A percentile compares a stretch with the other conserved stretches of the same genome.
Evolutionary conservation across 2,113 vertebrate genomes (phyloP).

Genomic region (Chaenocephalus aceratus): DNA sequence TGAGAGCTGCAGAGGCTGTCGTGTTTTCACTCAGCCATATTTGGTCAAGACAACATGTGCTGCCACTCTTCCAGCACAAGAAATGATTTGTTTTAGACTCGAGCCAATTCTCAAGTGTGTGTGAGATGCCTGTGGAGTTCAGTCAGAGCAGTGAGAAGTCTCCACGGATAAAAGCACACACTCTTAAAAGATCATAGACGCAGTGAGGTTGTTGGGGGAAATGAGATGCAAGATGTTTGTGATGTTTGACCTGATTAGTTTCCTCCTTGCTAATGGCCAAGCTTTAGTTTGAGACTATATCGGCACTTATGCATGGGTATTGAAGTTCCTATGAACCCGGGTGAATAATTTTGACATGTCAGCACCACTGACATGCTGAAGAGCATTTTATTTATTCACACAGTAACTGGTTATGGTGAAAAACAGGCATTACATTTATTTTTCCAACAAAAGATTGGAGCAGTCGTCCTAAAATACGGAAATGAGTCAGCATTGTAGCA

Average conservation of each 20-base stretch:
- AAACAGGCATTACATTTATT: too few species aligned
- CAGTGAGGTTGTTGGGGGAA: not conserved
- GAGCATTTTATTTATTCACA: not conserved
- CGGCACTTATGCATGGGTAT: not conserved
- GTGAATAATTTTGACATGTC: not conserved
- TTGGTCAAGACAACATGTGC: slow-evolving; percentile 81
- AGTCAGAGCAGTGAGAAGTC: slow-evolving; percentile 21
- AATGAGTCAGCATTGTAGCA: too few species aligned
- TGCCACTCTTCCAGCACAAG: slow-evolving; percentile 62
- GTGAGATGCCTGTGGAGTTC: slow-evolving; percentile 40
- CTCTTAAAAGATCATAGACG: not conserved
- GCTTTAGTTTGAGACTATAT: not conserved
- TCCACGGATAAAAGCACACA: not conserved
- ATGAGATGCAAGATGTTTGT: not conserved
- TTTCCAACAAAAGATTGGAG: not conserved
- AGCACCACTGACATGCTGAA: not conserved
- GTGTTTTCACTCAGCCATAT: slow-evolving; percentile 82
- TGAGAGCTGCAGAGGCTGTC: slow-evolving; percentile 54
- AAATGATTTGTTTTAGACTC: slow-evolving; percentile 70
- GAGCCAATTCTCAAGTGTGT: slow-evolving; percentile 42
- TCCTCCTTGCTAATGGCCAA: not conserved
- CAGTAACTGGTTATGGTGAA: not conserved
- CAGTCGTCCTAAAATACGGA: too few species aligned
- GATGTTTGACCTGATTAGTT: slow-evolving; percentile 8
- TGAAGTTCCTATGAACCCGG: not conserved